A percentile compares a stretch with the other conserved stretches of the same genome.
Conservation (phyloP, 92 coral and sea anemone genomes). For the Epizoanthus rinbou region DNA sequence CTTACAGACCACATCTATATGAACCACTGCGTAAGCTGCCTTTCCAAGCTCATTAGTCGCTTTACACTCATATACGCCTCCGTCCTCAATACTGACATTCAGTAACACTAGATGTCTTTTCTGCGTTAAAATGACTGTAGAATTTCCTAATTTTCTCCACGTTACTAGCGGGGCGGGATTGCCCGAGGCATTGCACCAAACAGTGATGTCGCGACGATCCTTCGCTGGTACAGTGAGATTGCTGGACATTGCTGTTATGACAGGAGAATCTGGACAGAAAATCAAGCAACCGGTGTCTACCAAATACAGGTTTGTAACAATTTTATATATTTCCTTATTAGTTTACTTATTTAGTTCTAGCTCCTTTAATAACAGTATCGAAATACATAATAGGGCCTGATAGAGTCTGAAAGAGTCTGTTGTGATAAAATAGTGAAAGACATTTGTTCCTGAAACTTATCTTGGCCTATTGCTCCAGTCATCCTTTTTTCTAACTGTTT, state of each 20-base stretch:
- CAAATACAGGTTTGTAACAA: no score
- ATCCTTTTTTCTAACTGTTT: no score
- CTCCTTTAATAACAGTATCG: no score
- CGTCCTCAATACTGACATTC: slow-evolving; percentile 43
- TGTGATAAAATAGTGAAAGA: no score
- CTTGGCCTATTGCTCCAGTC: no score
- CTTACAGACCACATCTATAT: slow-evolving; percentile 32
- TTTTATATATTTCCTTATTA: no score
- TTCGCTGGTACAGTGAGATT: slow-evolving; percentile 5
- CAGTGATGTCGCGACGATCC: slow-evolving; percentile 18
- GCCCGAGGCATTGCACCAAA: slow-evolving; percentile 38
- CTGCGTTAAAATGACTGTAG: slow-evolving; percentile 26
- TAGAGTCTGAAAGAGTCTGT: no score
- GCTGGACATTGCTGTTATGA: slow-evolving; percentile 26
- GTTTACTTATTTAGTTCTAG: no score
- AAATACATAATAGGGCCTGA: no score
- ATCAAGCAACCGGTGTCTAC: neutral
- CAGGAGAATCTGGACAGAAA: slow-evolving; percentile 13
- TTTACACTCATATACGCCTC: slow-evolving; percentile 62
- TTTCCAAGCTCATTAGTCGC: slow-evolving; percentile 74
- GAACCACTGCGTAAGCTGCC: slow-evolving; percentile 49
- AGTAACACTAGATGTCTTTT: slow-evolving; percentile 46
- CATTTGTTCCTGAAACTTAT: no score
- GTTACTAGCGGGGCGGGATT: slow-evolving; percentile 34
- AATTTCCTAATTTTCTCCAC: slow-evolving; percentile 56